Evolutionary conservation across 2,113 vertebrate species (phyloP).

Genomic region (Gymnorhina tibicen): DNA sequence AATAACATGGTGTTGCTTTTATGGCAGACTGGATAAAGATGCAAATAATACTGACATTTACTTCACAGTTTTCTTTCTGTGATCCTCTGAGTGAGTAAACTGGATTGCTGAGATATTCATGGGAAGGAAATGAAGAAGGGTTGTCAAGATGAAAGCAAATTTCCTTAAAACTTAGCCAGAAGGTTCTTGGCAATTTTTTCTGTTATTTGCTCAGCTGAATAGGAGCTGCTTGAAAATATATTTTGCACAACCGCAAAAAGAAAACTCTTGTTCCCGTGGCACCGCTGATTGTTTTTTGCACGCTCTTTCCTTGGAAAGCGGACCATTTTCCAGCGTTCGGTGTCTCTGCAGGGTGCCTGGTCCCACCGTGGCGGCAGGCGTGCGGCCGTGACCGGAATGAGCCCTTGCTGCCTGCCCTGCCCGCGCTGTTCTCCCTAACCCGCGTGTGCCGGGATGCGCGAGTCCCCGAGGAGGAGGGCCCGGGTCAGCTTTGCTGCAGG

Average conservation of each 20-base stretch:
- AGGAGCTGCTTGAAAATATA: background rate
- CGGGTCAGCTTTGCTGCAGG: background rate
- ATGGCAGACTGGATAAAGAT: slow-evolving; percentile 63
- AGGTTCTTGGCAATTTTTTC: slow-evolving; percentile 32
- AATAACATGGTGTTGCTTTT: slow-evolving; percentile 60
- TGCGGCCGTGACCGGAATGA: rapidly evolving
- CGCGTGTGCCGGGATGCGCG: rapidly evolving
- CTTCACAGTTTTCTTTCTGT: slow-evolving; percentile 64
- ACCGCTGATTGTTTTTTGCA: background rate
- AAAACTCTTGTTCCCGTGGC: background rate
- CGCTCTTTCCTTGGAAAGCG: background rate
- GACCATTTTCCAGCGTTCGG: background rate
- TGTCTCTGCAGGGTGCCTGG: background rate
- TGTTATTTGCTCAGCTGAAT: slow-evolving; percentile 41
- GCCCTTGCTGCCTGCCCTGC: background rate
- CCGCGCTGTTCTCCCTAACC: rapidly evolving
- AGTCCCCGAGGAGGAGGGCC: background rate
- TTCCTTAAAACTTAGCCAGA: slow-evolving; percentile 59
- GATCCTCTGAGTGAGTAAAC: slow-evolving; percentile 59
- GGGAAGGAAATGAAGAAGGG: slow-evolving; percentile 46
- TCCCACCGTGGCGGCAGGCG: background rate
- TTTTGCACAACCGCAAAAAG: background rate
- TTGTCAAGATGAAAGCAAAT: slow-evolving; percentile 58
- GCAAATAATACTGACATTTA: slow-evolving; percentile 66
- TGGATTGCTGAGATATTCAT: slow-evolving; percentile 60